Evolutionary conservation across 23 tunicate species (phyloP).

Genomic region (Aplidium turbinatum): DNA sequence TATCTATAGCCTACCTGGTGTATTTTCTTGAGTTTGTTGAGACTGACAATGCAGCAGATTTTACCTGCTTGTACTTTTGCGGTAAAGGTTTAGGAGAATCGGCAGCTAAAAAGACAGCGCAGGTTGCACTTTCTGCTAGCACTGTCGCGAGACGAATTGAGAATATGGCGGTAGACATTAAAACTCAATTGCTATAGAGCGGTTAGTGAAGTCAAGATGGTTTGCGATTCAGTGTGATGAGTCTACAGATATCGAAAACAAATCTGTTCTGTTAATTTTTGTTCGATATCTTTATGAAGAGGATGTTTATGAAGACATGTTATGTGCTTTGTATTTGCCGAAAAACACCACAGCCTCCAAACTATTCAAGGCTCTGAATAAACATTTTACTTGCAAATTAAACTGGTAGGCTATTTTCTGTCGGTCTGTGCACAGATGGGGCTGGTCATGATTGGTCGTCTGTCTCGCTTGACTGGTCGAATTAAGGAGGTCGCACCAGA

Average conservation of each 20-base stretch:
- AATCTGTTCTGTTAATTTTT: slow-evolving; percentile 47
- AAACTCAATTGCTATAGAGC: slow-evolving; percentile 17
- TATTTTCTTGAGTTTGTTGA: too few species aligned
- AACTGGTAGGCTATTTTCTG: slow-evolving; percentile 51
- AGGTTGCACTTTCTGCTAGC: slow-evolving; percentile 54
- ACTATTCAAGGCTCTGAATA: slow-evolving; percentile 33
- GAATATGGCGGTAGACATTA: slow-evolving; percentile 39
- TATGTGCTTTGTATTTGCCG: slow-evolving; percentile 43
- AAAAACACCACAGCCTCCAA: slow-evolving; percentile 67
- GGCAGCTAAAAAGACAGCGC: slow-evolving; percentile 40
- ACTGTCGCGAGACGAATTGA: slow-evolving; percentile 56
- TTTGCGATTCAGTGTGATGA: slow-evolving; percentile 58
- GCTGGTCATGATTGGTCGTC: too few species aligned
- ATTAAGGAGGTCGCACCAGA: too few species aligned
- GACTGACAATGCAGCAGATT: too few species aligned
- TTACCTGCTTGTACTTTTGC: slow-evolving; percentile 38
- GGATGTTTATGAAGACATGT: slow-evolving; percentile 55
- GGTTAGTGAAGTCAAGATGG: slow-evolving; percentile 17
- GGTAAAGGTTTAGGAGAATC: slow-evolving; percentile 34
- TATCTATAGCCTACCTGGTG: too few species aligned
- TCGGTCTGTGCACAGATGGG: slow-evolving; percentile 62
- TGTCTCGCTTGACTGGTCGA: too few species aligned
- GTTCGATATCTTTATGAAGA: slow-evolving; percentile 48
- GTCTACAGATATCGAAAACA: slow-evolving; percentile 42
- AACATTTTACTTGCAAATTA: slow-evolving; percentile 5